Percentiles rank a stretch among this genome's conserved stretches.
phyloP scores from a whole-genome alignment of 2,888 invertebrate species.

The Campoplex capitator region DNA sequence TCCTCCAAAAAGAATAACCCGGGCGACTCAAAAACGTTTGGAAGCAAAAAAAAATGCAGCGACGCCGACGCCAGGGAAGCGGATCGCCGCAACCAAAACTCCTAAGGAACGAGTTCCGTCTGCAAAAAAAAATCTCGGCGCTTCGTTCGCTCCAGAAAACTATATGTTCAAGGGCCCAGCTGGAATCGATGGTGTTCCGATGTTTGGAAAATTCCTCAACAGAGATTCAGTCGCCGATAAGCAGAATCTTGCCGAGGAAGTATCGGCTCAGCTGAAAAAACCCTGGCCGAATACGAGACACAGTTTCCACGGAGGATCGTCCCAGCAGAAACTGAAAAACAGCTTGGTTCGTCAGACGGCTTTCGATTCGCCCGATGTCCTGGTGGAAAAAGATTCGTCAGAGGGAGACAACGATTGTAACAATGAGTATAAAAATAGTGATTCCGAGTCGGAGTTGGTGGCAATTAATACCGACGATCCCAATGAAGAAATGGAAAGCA shows the following conservation, averaged over 20 bases:
- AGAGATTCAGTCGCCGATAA: neutral
- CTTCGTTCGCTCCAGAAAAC: constrained; percentile 86
- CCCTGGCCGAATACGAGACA: neutral
- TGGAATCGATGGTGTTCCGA: constrained; percentile 72
- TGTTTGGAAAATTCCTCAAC: constrained; percentile 71
- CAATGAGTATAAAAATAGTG: neutral
- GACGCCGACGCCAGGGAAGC: neutral
- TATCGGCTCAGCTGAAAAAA: neutral
- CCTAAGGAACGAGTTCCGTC: neutral
- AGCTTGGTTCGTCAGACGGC: neutral
- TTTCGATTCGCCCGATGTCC: neutral
- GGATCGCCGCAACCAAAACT: neutral
- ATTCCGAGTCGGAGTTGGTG: neutral
- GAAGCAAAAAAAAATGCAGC: constrained; percentile 44
- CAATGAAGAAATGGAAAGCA: neutral
- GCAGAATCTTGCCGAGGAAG: neutral
- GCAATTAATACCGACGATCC: neutral
- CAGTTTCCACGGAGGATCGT: neutral
- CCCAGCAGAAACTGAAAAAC: neutral
- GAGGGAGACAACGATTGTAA: neutral
- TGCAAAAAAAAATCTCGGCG: constrained; percentile 7
- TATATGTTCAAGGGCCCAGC: constrained; percentile 86
- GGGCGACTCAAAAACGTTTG: constrained; percentile 79
- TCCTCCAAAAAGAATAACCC: constrained; percentile 74
- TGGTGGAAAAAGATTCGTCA: neutral